Percentiles rank a stretch among this genome's conserved stretches.
phyloP scores from a whole-genome alignment of 2,113 vertebrate species.

The Dasyornis broadbenti region DNA sequence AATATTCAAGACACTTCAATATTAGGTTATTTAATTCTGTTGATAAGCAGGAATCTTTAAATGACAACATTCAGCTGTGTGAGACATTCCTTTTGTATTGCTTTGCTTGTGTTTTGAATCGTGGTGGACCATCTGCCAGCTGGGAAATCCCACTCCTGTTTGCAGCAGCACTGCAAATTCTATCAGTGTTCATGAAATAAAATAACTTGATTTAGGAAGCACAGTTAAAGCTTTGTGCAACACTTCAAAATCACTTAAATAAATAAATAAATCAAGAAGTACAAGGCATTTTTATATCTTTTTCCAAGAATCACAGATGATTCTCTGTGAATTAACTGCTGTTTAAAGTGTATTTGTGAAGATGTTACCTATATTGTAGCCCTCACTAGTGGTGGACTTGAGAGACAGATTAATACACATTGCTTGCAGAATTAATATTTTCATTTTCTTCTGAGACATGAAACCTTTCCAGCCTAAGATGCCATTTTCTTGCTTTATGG shows the following conservation, averaged over 20 bases:
- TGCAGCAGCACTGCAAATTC: background rate
- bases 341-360: background rate
- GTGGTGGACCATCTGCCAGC: background rate
- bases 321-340: background rate
- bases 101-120: background rate
- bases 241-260: background rate
- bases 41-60: background rate
- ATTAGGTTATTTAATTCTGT: background rate
- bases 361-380: background rate
- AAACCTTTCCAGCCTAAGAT: background rate
- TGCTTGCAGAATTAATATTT: background rate
- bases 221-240: background rate
- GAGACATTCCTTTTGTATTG: background rate
- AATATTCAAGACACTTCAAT: background rate
- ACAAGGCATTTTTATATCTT: background rate
- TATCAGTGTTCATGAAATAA: background rate
- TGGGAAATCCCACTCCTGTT: background rate
- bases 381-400: background rate
- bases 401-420: background rate
- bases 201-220: background rate
- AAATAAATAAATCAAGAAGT: background rate
- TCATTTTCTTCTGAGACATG: background rate
- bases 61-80: background rate
- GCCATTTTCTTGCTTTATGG: background rate
- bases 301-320: background rate